Percentiles rank a stretch among this genome's conserved stretches.
Conservation (phyloP, 2,113 vertebrate genomes). For the Falcunculus frontatus region DNA sequence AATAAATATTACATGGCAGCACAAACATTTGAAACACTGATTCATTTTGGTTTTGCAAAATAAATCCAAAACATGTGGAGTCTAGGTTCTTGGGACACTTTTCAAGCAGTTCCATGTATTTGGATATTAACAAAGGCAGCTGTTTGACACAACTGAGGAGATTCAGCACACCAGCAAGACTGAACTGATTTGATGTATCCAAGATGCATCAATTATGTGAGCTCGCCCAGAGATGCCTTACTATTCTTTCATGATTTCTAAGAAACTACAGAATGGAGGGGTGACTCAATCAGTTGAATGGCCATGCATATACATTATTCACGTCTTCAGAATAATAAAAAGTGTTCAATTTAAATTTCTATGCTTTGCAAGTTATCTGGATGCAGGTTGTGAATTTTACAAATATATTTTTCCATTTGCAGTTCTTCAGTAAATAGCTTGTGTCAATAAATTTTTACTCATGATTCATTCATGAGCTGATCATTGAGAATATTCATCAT, state of each 20-base stretch:
- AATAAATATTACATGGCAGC: neutral
- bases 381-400: neutral
- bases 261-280: neutral
- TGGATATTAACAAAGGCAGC: neutral
- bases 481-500: slow-evolving; percentile 10
- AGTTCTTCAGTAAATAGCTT: neutral
- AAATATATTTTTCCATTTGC: neutral
- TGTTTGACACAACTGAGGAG: neutral
- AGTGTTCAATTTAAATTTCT: neutral
- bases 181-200: neutral
- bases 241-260: neutral
- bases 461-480: neutral
- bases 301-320: neutral
- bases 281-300: neutral
- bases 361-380: neutral
- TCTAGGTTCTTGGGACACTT: neutral
- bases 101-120: neutral
- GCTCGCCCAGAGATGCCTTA: neutral
- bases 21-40: neutral
- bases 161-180: neutral
- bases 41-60: neutral
- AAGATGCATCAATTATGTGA: neutral
- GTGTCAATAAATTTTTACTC: neutral
- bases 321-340: neutral
- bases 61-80: neutral